phyloP scores from a whole-genome alignment of 1,140 invertebrate species.

The Venturia canescens region DNA sequence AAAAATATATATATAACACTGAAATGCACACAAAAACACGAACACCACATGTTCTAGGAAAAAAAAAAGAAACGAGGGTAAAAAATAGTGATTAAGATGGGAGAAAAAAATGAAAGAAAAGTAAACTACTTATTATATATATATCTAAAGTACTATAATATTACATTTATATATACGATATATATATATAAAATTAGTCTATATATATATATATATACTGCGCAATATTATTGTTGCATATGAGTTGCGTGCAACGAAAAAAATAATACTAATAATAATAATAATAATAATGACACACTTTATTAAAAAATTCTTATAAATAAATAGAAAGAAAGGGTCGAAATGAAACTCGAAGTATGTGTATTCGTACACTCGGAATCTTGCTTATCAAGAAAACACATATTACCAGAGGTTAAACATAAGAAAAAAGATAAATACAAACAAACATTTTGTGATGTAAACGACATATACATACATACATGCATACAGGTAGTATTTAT shows the following conservation, averaged over 20 bases:
- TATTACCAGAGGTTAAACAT: background rate
- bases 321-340: conserved; percentile 49
- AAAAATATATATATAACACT: conserved; percentile 61
- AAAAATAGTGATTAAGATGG: conserved; percentile 3
- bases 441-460: conserved; percentile 60
- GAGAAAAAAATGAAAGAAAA: conserved; percentile 38
- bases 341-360: conserved; percentile 16
- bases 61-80: conserved; percentile 22
- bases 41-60: conserved; percentile 33
- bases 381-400: conserved; percentile 27
- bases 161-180: too few species aligned
- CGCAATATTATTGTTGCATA: conserved; percentile 68
- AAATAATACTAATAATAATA: background rate
- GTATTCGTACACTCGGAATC: background rate
- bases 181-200: conserved; percentile 1
- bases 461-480: conserved; percentile 58
- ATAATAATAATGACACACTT: conserved; percentile 53
- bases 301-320: conserved; percentile 62
- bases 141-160: conserved; percentile 28
- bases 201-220: conserved; percentile 54
- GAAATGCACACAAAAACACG: conserved; percentile 65
- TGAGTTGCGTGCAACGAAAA: conserved; percentile 69
- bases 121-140: conserved; percentile 58
- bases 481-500: conserved; percentile 76
- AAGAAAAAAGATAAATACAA: conserved; percentile 38